Evolutionary conservation across 2,888 invertebrate genomes (phyloP).

Genomic region (Lasioglossum pauxillum): DNA sequence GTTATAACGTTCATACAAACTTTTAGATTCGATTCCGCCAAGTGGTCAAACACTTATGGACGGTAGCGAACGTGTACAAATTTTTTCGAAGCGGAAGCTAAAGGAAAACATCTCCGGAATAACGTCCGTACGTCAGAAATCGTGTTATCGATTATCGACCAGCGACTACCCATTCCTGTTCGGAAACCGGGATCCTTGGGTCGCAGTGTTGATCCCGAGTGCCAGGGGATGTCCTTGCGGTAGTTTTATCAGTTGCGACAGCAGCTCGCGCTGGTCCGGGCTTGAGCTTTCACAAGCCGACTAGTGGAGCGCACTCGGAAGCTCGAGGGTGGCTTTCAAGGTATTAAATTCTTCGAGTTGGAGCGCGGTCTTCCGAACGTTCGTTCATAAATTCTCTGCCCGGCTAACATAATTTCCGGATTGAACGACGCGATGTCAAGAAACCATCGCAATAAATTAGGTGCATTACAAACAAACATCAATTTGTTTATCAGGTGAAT

Average conservation of each 20-base stretch:
- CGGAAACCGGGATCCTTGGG: background rate
- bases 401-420: background rate
- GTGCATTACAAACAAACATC: background rate
- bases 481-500: conserved; percentile 56
- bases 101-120: background rate
- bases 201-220: background rate
- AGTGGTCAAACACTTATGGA: no score
- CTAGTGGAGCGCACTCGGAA: background rate
- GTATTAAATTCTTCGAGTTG: conserved; percentile 3
- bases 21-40: no score
- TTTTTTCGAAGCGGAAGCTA: background rate
- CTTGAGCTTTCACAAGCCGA: background rate
- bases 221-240: conserved; percentile 50
- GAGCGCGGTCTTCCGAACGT: background rate
- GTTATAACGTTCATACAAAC: no score
- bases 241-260: conserved; percentile 19
- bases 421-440: background rate
- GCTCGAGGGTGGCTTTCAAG: background rate
- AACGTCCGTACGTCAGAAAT: background rate
- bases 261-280: background rate
- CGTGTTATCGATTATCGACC: background rate
- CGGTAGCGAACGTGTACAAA: no score
- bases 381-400: background rate
- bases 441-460: conserved; percentile 23
- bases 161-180: background rate